Evolutionary conservation across 1,140 invertebrate genomes (phyloP).

Genomic region (Plodia interpunctella): DNA sequence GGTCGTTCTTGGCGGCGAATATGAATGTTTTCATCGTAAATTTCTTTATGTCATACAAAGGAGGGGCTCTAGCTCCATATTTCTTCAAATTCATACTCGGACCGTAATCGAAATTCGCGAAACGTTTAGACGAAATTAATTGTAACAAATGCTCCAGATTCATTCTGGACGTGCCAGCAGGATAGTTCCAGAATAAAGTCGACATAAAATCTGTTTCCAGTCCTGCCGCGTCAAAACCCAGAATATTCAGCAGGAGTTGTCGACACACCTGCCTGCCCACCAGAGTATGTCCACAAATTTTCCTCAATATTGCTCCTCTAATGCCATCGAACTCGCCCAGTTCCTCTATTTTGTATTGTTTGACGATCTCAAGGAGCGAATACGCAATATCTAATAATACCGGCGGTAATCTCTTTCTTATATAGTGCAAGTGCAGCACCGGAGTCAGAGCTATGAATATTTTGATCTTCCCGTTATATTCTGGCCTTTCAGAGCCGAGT

Average conservation of each 20-base stretch:
- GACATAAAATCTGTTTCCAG: slow-evolving; percentile 22
- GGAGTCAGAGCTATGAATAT: slow-evolving; percentile 33
- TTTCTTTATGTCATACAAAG: slow-evolving; percentile 73
- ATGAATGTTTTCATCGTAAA: slow-evolving; percentile 78
- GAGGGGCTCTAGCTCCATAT: slow-evolving; percentile 71
- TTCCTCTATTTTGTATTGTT: neutral
- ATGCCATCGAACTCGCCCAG: neutral
- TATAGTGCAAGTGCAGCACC: slow-evolving; percentile 26
- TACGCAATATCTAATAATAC: slow-evolving; percentile 3
- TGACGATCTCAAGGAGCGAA: neutral
- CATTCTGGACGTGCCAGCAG: slow-evolving; percentile 75
- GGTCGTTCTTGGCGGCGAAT: slow-evolving; percentile 79
- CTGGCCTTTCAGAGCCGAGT: slow-evolving; percentile 51
- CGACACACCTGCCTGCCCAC: neutral
- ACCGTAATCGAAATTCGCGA: slow-evolving; percentile 71
- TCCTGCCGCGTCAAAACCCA: slow-evolving; percentile 17
- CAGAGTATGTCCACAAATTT: neutral
- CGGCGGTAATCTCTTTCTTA: neutral
- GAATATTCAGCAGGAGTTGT: neutral
- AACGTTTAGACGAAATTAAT: slow-evolving; percentile 60
- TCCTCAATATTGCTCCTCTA: neutral
- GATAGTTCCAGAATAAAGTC: slow-evolving; percentile 19
- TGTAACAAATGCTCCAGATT: slow-evolving; percentile 80
- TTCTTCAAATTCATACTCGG: slow-evolving; percentile 54
- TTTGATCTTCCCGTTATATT: slow-evolving; percentile 73